A percentile compares a stretch with the other conserved stretches of the same genome.
Conservation (phyloP, 2,888 invertebrate species). For the Nesidiocoris tenuis region DNA sequence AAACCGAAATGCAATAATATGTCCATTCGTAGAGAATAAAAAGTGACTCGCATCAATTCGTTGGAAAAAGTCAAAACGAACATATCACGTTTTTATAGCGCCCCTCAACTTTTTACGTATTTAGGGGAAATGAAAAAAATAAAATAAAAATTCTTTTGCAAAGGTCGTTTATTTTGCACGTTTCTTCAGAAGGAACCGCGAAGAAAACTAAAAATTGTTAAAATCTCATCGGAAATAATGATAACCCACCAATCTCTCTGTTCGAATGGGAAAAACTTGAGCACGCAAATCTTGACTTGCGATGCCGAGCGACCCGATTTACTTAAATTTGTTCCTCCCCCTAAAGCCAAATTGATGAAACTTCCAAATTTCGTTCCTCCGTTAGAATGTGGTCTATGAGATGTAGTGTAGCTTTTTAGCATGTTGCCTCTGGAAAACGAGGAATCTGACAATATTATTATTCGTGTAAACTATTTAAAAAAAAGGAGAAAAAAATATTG, state of each 20-base stretch:
- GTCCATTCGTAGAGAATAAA: background rate
- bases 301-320: background rate
- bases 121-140: background rate
- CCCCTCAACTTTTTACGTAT: background rate
- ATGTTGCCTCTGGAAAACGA: slow-evolving; percentile 43
- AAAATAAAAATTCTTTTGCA: slow-evolving; percentile 10
- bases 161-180: slow-evolving; percentile 19
- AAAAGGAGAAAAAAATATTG: slow-evolving; percentile 33
- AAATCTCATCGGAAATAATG: too few relatives aligned
- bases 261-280: background rate
- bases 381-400: slow-evolving; percentile 49
- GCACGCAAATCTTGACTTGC: background rate
- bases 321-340: slow-evolving; percentile 30
- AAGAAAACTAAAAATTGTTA: too few relatives aligned
- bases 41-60: background rate
- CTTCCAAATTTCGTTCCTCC: slow-evolving; percentile 44
- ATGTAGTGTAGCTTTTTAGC: slow-evolving; percentile 48
- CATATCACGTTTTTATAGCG: background rate
- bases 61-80: background rate
- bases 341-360: slow-evolving; percentile 42
- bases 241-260: too few relatives aligned
- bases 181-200: slow-evolving; percentile 17
- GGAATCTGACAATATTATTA: slow-evolving; percentile 49
- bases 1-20: background rate
- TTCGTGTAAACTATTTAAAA: slow-evolving; percentile 41